Evolutionary conservation across 2,797 vertebrate species (phyloP), one percentile per base, ranked within the genome.

Genomic region (Chelonia mydas): DNA sequence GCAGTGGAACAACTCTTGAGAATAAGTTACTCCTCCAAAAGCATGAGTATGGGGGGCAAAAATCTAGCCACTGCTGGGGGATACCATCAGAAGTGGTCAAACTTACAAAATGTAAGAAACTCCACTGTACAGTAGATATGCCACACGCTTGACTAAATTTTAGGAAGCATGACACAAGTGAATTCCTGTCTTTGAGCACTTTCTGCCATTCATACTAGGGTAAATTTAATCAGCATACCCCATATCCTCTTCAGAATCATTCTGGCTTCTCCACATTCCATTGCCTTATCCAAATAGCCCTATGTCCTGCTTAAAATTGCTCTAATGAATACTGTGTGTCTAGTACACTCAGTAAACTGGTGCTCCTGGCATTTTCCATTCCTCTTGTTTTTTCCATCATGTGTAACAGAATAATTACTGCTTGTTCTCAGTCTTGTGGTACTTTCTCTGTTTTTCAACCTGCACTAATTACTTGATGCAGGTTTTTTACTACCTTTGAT

Each of bases 351-450:
- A 86, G n/a, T 41, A 83, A 93, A 76, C 55, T 90, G 65, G 59
- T 92, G 92, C 85, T 87, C 37, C 72, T 95, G 80, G 74, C 80
- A 84, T 47, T 92, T 96, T 94, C 84, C 90, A 91, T 54, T 59
- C 54, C 21, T 94, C 28, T 78, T 86, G 27, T 59, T 94, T 91
- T 86, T 93, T 53, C 83, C 1, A 0, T 72, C 7, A 47, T 47
- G 13, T 50, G 13, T 76, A 77, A 83, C 33, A 87, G 80, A 94
- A 96, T 88, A 91, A 87, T 93, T 50, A 85, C 33, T 81, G 83
- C n/a, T 92, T 91, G 59, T 95, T 92, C 89, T 87, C 78, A 87
- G 45, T 31, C 79, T 88, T 93, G 74, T 81, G 80, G 57, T 86
- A 89, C 33, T 88, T 87, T 61, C 79, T 83, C 90, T 82, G 61